These are phyloP conservation scores for Melitaea athalia DNA, from an alignment of 2,888 invertebrate genomes.

Conservation along the genomic window DNA sequence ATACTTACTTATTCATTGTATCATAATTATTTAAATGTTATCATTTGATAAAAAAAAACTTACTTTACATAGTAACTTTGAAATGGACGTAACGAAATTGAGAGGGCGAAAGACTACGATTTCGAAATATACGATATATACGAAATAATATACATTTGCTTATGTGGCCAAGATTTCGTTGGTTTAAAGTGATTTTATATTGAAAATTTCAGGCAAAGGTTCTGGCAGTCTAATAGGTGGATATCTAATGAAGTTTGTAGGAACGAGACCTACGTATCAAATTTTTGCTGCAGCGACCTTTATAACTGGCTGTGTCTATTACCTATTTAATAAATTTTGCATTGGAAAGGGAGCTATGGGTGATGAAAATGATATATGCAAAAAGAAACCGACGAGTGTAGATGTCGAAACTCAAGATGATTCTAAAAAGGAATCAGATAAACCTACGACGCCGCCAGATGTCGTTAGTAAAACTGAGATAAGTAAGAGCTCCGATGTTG, in stretches of 20 bases:
- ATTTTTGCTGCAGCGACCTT: slow-evolving; percentile 85
- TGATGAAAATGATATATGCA: slow-evolving; percentile 82
- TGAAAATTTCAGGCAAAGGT: slow-evolving; percentile 84
- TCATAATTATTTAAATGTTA: no score
- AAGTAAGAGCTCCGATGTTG: slow-evolving; percentile 41
- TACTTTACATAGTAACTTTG: no score
- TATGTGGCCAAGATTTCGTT: no score
- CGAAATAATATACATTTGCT: no score
- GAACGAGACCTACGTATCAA: slow-evolving; percentile 87
- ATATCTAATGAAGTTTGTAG: slow-evolving; percentile 87
- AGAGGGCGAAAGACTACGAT: no score
- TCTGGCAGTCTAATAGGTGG: slow-evolving; percentile 89
- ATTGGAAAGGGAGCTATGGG: slow-evolving; percentile 80
- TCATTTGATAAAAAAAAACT: no score
- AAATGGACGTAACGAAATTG: no score
- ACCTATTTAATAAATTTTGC: slow-evolving; percentile 85
- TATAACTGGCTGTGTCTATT: slow-evolving; percentile 86
- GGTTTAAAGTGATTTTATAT: no score
- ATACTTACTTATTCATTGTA: no score
- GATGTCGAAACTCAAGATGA: slow-evolving; percentile 65
- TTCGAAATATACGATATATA: no score
- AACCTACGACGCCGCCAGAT: slow-evolving; percentile 53
- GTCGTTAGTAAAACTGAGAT: slow-evolving; percentile 53
- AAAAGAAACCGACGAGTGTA: slow-evolving; percentile 72
- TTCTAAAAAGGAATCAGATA: slow-evolving; percentile 51